A percentile compares a stretch with the other conserved stretches of the same genome.
phyloP scores from a whole-genome alignment of 2,888 invertebrate genomes.

The Conomelus anceps region DNA sequence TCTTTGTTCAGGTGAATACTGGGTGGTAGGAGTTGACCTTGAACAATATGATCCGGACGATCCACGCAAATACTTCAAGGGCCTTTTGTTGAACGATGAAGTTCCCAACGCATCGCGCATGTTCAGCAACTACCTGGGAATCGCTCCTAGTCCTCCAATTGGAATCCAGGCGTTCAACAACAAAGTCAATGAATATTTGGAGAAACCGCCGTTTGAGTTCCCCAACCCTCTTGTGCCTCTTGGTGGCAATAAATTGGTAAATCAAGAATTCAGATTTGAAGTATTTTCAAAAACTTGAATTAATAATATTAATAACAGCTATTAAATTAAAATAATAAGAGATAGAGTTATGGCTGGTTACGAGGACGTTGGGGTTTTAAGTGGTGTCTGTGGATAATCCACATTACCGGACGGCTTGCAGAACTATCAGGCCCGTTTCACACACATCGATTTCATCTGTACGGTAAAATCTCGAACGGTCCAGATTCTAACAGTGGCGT shows the following conservation, averaged over 20 bases:
- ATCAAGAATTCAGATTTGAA: not conserved
- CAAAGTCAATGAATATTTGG: constrained; percentile 75
- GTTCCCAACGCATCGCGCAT: constrained; percentile 58
- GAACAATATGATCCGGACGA: constrained; percentile 75
- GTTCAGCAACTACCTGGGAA: constrained; percentile 74
- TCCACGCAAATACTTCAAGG: constrained; percentile 73
- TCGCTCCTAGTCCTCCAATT: constrained; percentile 59
- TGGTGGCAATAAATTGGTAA: constrained; percentile 63
- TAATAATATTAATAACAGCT: too few relatives aligned
- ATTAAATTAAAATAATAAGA: too few relatives aligned
- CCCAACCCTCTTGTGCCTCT: constrained; percentile 67
- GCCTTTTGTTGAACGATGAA: constrained; percentile 58
- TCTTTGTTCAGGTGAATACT: constrained; percentile 70
- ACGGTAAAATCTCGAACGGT: too few relatives aligned
- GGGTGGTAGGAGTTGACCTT: constrained; percentile 85
- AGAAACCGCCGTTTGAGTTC: constrained; percentile 80
- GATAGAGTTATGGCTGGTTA: too few relatives aligned
- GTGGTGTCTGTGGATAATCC: too few relatives aligned
- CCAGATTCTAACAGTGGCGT: too few relatives aligned
- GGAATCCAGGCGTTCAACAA: constrained; percentile 48
- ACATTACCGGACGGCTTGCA: too few relatives aligned
- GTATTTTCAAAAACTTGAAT: too few relatives aligned
- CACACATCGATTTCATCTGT: too few relatives aligned
- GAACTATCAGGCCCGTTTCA: too few relatives aligned
- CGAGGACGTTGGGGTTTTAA: too few relatives aligned